Evolutionary conservation across 1,140 invertebrate genomes (phyloP), one percentile per base, ranked within the genome.

Genomic region (Drosophila triauraria): DNA sequence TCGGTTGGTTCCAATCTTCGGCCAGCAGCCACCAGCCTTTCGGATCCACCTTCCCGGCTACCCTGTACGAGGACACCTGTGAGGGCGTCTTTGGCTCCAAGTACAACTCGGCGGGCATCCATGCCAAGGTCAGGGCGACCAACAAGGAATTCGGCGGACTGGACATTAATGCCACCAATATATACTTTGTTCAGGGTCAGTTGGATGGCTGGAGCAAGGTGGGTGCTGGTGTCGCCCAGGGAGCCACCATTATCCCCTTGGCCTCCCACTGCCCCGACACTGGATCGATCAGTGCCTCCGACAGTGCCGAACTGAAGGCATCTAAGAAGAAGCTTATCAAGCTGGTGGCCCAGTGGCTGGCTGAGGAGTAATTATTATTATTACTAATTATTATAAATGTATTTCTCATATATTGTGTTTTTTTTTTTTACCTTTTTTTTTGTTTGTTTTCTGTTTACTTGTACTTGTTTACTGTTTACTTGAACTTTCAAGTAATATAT

Each of bases 1-100:
- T 95, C 82, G 96, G 96, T 48, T 97, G 95, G 92, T 97, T 94
- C 86, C 96, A 96, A 92, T 95, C 95, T 0, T 94, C 95, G 0
- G 94, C 93, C 53, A 94, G 93, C 12, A 63, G 65, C 0, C 82
- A 93, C n/a, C 95, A 95, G 68, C 94, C 95, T 0, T 97, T 96
- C 80, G 95, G 96, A 75, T 92, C 82, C 75, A 25, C 65, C 40
- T 94, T 96, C 50, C 93, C 94, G 0, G 67, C 95, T 32, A 93
- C 94, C n/a, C 95, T 94, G 40, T 96, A 93, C 42, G 92, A 93
- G 4, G 79, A 95, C 15, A 83, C 96, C n/a, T 98, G 97, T 83
- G 90, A 88, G 15, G 95, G 95, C 90, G 93, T 95, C 10, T 97
- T 94, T 82, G 95, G 95, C 30, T 48, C 70, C 2, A 20, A 71